Base-by-base conservation (phyloP, 1,140 invertebrate species). In the Trichogramma pretiosum region DNA sequence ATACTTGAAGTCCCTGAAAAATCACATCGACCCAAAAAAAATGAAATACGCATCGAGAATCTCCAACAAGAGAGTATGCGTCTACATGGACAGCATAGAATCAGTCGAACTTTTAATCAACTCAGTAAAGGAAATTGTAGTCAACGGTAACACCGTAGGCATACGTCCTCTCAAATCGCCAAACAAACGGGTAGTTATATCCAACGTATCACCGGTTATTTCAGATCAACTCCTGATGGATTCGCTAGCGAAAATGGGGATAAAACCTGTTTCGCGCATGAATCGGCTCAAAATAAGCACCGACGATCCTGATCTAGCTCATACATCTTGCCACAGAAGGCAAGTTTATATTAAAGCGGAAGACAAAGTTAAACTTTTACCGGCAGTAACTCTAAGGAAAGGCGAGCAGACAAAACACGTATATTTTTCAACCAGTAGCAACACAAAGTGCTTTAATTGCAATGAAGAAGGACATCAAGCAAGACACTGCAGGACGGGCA, bases 151-250 rank as follows among this genome's bases (percentile, higher is more conserved):
- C 2, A 7, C 5, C 10, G 30, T 46, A 0, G 8, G 18, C 22
- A 24, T 51, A 2, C 13, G 50, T 16, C 44, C 39, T 1, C 21
- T 46, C 1, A 14, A 43, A 3, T 47, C 33, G 11, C 21, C 11
- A 26, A 22, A 21, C n/a, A 48, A 48, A 17, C 41, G 46, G 28
- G 23, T 42, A 7, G 42, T 42, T 26, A 3, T 42, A 3, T 48
- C 46, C 8, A 46, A 46, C 19, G 44, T 46, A 1, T 22, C 4
- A 3, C 44, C 44, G 21, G 17, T 46, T 2, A 46, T 48, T 18
- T 32, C 46, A 23, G 14, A 48, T 22, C n/a, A n/a, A n/a, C n/a
- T n/a, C n/a, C n/a, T n/a, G n/a, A n/a, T n/a, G n/a, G n/a, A n/a
- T 17, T 24, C 14, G n/a, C 32, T 4, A 47, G 39, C 7, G 32